Percentiles rank a stretch among this genome's conserved stretches.
phyloP scores from a whole-genome alignment of 2,888 invertebrate species.

The Blastobasis lacticolella region DNA sequence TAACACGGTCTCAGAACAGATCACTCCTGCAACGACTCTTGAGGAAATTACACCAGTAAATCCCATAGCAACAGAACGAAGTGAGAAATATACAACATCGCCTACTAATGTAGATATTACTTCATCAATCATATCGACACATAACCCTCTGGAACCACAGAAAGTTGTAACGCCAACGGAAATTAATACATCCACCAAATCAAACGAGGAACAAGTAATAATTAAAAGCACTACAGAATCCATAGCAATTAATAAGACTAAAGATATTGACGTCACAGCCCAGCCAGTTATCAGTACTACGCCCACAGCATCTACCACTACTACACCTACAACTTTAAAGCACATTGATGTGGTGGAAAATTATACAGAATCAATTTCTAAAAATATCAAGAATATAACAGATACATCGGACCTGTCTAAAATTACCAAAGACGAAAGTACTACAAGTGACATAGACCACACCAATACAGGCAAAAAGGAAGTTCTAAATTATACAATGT shows the following conservation, averaged over 20 bases:
- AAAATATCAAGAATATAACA: constrained; percentile 21
- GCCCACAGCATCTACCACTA: not conserved
- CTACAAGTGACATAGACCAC: not conserved
- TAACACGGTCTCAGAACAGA: not conserved
- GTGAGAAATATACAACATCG: not conserved
- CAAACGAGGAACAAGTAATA: not conserved
- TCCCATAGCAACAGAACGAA: not conserved
- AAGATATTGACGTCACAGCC: not conserved
- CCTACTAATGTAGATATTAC: not conserved
- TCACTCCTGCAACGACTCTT: not conserved
- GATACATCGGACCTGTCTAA: not conserved
- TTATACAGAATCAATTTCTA: constrained; percentile 15
- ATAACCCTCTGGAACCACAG: not conserved
- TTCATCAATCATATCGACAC: not conserved
- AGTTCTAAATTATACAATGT: constrained; percentile 2
- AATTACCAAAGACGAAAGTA: not conserved
- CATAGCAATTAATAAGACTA: not conserved
- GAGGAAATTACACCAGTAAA: not conserved
- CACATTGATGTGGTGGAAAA: constrained; percentile 2
- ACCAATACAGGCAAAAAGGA: not conserved
- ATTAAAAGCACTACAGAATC: not conserved
- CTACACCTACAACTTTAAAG: constrained; percentile 1
- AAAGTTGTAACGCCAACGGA: not conserved
- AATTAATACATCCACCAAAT: not conserved
- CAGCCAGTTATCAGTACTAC: no score